Conservation (phyloP, 1,140 invertebrate species). For the Orchesella cincta region DNA sequence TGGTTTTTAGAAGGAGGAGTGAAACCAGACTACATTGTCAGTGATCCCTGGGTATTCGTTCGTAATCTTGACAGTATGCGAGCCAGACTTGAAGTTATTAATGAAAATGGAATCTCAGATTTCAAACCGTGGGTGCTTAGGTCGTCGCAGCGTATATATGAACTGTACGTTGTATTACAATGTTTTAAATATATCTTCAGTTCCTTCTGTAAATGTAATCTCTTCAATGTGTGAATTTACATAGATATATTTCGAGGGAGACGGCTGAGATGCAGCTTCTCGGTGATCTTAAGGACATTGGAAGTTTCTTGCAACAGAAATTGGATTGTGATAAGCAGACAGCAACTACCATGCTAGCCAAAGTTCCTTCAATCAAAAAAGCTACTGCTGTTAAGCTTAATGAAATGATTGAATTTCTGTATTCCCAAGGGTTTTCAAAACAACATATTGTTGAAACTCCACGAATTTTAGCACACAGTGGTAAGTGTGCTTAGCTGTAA, state of each 20-base stretch:
- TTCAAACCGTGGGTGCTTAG: slow-evolving; percentile 64
- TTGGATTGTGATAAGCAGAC: background rate
- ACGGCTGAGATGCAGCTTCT: background rate
- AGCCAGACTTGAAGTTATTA: slow-evolving; percentile 55
- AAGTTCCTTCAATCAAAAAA: slow-evolving; percentile 57
- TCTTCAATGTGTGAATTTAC: too few relatives aligned
- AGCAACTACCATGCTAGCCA: slow-evolving; percentile 55
- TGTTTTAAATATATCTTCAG: background rate
- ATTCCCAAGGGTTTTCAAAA: slow-evolving; percentile 57
- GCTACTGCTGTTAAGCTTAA: slow-evolving; percentile 59
- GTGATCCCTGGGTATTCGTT: slow-evolving; percentile 60
- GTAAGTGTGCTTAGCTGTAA: too few relatives aligned
- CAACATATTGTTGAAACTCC: slow-evolving; percentile 59
- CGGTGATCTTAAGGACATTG: slow-evolving; percentile 18
- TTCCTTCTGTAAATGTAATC: slow-evolving; percentile 13
- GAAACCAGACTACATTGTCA: slow-evolving; percentile 56
- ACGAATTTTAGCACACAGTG: slow-evolving; percentile 60
- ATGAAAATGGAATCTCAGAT: slow-evolving; percentile 56
- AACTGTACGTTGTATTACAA: slow-evolving; percentile 47
- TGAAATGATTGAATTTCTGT: slow-evolving; percentile 60
- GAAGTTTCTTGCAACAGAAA: slow-evolving; percentile 5
- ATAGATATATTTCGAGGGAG: background rate
- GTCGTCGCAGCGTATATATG: slow-evolving; percentile 53
- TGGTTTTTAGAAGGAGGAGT: slow-evolving; percentile 55
- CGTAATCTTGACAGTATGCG: slow-evolving; percentile 56